Base-by-base conservation (phyloP, 2,888 invertebrate species). In the Agapostemon virescens region DNA sequence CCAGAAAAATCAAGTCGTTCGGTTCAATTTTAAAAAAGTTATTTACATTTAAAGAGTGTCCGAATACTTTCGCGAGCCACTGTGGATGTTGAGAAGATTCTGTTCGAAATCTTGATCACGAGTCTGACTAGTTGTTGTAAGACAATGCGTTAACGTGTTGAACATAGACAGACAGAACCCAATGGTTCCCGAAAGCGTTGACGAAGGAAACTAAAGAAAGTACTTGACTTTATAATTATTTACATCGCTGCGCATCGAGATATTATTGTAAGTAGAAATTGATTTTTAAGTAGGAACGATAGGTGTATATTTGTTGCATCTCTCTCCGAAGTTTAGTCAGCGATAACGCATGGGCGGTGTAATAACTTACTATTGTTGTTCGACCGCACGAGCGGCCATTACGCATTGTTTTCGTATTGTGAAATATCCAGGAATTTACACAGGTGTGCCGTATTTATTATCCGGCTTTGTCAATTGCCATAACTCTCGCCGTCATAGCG, bases 391-490 rank as follows among this genome's bases (percentile, higher is more conserved):
- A 52, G 63, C 66, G 42, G 26, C 42, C 70, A 55, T 74, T 69
- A 63, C 74, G 75, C 71, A 77, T 82, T 84, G 76, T 77, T 81
- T 81, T 77, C 81, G 64, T 81, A 72, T 77, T 78, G 81, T 55
- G 84, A 82, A 80, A 82, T 74, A 42, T 38, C 45, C 64, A 45
- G 49, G 85, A 83, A 80, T 84, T 78, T 77, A 73, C 80, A 84
- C 84, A 82, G 87, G 78, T 84, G 87, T 76, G 72, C 67, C 79
- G 76, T 77, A 68, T 74, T 76, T 79, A 77, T 80, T 79, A 75
- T 73, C 69, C 76, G 73, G 63, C 73, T 67, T 63, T 68, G 80
- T 77, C 85, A 49, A 81, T 77, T 72, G 75, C 84, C 82, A 79
- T 71, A 74, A 82, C 75, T 78, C 75, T 72, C 69, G n/a, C 73